Conservation (phyloP, 2,113 vertebrate genomes). For the Origma solitaria region DNA sequence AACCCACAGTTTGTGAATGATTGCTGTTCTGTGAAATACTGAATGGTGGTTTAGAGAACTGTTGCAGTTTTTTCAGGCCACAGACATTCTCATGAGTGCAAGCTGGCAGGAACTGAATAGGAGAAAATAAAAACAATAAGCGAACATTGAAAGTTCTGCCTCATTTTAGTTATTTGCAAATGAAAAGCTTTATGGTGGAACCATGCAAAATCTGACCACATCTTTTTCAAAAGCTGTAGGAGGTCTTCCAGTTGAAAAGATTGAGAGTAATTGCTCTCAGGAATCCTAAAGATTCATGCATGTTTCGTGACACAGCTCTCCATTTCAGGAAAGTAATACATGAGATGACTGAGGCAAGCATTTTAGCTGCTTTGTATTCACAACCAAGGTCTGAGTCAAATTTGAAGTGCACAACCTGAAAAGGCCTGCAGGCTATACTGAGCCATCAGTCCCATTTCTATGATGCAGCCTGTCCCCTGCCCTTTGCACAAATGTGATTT, state of each 20-base stretch:
- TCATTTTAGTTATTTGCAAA: not conserved
- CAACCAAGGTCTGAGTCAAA: not conserved
- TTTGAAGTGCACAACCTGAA: not conserved
- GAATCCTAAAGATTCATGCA: not conserved
- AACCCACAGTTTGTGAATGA: not conserved
- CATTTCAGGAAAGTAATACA: not conserved
- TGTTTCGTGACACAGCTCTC: not conserved
- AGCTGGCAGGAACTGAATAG: not conserved
- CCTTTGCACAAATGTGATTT: slow-evolving; percentile 68
- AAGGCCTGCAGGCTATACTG: not conserved
- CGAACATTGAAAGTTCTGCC: not conserved
- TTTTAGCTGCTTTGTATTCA: not conserved
- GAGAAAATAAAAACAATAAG: not conserved
- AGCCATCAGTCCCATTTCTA: slow-evolving; percentile 23
- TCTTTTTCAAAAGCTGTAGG: not conserved
- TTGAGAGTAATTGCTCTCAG: not conserved
- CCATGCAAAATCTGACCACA: not conserved
- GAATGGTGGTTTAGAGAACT: not conserved
- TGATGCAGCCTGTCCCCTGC: not conserved
- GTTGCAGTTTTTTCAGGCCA: not conserved
- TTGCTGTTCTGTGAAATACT: not conserved
- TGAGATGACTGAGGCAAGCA: not conserved
- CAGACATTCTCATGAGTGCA: not conserved
- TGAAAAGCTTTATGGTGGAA: not conserved
- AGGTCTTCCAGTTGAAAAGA: not conserved